Percentiles rank a stretch among this genome's conserved stretches.
Evolutionary conservation across 2,113 vertebrate species (phyloP).

Genomic region (Pimephales promelas): DNA sequence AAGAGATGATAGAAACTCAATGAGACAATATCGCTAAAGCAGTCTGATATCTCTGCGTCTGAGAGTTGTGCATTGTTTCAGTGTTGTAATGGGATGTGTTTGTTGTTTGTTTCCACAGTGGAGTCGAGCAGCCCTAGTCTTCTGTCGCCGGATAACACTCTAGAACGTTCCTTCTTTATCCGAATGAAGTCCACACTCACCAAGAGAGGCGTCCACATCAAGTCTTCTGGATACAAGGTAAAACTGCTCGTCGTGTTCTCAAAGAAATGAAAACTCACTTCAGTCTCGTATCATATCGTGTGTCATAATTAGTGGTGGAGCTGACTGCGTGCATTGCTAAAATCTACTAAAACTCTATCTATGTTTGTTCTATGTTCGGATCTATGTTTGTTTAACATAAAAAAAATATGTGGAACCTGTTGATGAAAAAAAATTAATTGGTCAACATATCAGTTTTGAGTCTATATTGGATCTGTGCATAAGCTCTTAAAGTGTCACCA

Average conservation of each 20-base stretch:
- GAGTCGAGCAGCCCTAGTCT: constrained; percentile 94
- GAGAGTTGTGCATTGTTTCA: constrained; percentile 34
- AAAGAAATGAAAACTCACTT: neutral
- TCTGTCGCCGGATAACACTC: constrained; percentile 87
- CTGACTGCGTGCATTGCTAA: no score
- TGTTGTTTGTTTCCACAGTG: constrained; percentile 73
- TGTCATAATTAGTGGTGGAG: neutral
- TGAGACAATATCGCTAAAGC: constrained; percentile 56
- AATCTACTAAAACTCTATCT: no score
- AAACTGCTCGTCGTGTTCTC: constrained; percentile 42
- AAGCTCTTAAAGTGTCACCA: no score
- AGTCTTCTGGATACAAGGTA: constrained; percentile 99
- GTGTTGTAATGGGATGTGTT: constrained; percentile 54
- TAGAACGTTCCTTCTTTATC: constrained; percentile 98
- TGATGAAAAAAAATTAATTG: no score
- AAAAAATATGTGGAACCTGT: no score
- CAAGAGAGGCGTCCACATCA: constrained; percentile 98
- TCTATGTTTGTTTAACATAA: no score
- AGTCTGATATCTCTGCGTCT: constrained; percentile 50
- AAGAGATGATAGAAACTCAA: constrained; percentile 59
- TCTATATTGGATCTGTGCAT: no score
- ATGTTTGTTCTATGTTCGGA: no score
- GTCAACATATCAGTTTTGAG: no score
- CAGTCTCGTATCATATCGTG: neutral
- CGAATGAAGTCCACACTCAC: constrained; percentile 99